These are phyloP conservation scores for Plebejus melissa DNA, from an alignment of 2,888 invertebrate genomes.

Conservation along the genomic window DNA sequence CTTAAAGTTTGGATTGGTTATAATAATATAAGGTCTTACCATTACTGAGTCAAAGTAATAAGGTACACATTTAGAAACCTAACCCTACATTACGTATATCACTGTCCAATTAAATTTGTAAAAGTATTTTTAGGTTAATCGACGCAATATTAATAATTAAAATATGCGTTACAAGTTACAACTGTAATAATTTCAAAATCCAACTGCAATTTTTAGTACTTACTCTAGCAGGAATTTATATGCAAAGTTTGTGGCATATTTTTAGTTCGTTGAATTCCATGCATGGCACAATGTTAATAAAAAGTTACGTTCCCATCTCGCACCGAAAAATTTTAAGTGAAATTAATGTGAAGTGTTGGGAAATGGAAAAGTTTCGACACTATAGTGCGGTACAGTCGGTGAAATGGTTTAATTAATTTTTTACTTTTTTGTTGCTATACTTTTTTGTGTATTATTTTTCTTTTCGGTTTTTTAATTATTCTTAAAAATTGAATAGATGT, in stretches of 20 bases:
- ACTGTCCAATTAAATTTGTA: background rate
- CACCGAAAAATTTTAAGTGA: constrained; percentile 23
- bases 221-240: background rate
- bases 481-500: too few relatives aligned
- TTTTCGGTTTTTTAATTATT: too few relatives aligned
- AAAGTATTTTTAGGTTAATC: background rate
- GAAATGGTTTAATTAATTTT: too few relatives aligned
- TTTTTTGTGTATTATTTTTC: too few relatives aligned
- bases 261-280: constrained; percentile 5
- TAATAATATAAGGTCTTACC: too few relatives aligned
- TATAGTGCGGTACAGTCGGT: constrained; percentile 1
- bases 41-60: too few relatives aligned
- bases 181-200: background rate
- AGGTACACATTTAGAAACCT: too few relatives aligned
- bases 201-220: background rate
- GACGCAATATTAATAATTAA: background rate
- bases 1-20: too few relatives aligned
- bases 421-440: too few relatives aligned
- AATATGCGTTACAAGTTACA: background rate
- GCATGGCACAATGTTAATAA: constrained; percentile 11
- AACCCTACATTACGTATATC: too few relatives aligned
- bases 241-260: background rate
- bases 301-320: constrained; percentile 16
- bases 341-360: constrained; percentile 25
- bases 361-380: constrained; percentile 4